These are phyloP conservation scores for Myodes glareolus DNA, from an alignment of 2,113 vertebrate species.

Conservation along the genomic window DNA sequence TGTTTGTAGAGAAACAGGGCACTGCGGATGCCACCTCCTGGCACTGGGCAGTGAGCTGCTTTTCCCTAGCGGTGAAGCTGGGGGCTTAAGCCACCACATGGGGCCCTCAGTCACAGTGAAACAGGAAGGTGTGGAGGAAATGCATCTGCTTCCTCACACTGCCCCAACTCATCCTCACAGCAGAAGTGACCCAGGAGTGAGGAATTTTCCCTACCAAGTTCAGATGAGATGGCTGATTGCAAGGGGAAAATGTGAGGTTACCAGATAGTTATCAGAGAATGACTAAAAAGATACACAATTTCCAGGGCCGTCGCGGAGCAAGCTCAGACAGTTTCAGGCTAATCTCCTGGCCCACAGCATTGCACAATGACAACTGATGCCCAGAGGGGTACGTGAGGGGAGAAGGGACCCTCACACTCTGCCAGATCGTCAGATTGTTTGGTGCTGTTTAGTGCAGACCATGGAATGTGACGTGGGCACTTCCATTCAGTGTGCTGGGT, in stretches of 20 bases:
- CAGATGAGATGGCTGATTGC: background rate
- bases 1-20: background rate
- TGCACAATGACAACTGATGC: background rate
- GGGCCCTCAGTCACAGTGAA: background rate
- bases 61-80: too few species aligned
- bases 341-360: background rate
- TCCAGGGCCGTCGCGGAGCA: background rate
- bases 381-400: background rate
- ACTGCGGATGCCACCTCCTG: accelerated
- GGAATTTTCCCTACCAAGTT: background rate
- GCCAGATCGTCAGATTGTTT: background rate
- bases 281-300: background rate
- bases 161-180: background rate
- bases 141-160: accelerated
- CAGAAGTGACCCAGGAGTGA: accelerated
- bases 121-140: background rate
- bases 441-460: background rate
- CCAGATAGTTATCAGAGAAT: slow-evolving; percentile 12
- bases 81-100: accelerated
- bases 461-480: background rate
- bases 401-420: background rate
- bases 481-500: background rate
- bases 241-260: slow-evolving; percentile 12
- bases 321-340: background rate
- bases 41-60: background rate